Base-by-base conservation (phyloP, 53 echinoderm and acorn worm genomes). In the Glandiceps talaboti region DNA sequence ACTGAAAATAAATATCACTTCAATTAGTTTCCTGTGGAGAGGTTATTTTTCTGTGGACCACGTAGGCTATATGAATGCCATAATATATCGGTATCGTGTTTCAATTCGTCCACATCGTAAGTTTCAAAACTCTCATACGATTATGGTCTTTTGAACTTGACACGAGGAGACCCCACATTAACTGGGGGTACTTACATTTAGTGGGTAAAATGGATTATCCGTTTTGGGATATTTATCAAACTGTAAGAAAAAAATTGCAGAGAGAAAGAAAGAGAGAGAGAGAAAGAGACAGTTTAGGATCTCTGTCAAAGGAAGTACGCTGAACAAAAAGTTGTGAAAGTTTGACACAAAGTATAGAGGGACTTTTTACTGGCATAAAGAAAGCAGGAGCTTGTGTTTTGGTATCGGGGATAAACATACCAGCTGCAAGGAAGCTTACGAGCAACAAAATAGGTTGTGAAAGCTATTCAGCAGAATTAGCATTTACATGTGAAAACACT, bases 191-290 rank as follows among this genome's bases (percentile, higher is more conserved):
- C 80, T 80, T 73, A 80, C 80, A 73, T 73, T 80, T 73, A 72
- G 30, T 27, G 28, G 80, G 10, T 72, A 26, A 28, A 80, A 73
- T 80, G 64, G 29, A 80, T 64, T 28, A 73, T 80, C 80, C 64
- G 73, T 64, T 80, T 80, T 73, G 73, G 80, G 80, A 14, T 73
- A 73, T 30, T 80, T 79, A 26, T 33, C 79, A 79, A 32, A 79
- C 79, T 79, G 79, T 32, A 79, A 79, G 14, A 79, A 79, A 32
- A 79, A 79, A 32, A 32, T 77, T 28, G 31, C 78, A 25, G 64
- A 45, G 64, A 45, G 64, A 45, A 20, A 45, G 64, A 45, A 45
- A 45, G 64, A 45, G 64, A 45, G 64, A 45, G 64, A 45, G 64
- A 45, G 64, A 45, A 45, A 45, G 64, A 45, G 64, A 45, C 64